Conservation (phyloP, 2,113 vertebrate genomes). For the Ciconia stormi region DNA sequence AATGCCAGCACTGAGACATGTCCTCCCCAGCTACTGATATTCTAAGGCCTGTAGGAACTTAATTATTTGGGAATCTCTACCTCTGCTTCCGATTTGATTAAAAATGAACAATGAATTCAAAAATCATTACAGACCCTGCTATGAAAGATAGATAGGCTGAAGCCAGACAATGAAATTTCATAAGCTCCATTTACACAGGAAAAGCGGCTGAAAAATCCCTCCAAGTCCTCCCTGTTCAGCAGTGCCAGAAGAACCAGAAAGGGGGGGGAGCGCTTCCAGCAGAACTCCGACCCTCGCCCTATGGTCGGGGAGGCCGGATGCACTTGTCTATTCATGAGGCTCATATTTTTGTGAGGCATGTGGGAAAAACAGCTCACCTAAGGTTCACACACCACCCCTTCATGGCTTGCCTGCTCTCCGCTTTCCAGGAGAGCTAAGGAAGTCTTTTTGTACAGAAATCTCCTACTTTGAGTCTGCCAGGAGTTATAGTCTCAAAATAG, state of each 20-base stretch:
- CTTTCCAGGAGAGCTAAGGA: not conserved
- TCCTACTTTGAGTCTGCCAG: not conserved
- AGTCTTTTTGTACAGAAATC: not conserved
- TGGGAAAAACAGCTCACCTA: not conserved
- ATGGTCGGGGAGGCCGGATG: accelerated
- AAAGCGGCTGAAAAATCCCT: not conserved
- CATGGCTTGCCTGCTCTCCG: accelerated
- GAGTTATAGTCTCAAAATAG: not conserved
- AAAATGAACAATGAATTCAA: not conserved
- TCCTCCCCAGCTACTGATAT: not conserved
- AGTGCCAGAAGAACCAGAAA: not conserved
- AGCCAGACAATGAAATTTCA: not conserved
- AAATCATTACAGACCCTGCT: not conserved
- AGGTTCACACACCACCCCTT: not conserved
- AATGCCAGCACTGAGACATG: not conserved
- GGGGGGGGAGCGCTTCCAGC: not conserved
- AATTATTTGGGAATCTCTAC: not conserved
- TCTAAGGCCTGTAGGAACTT: not conserved
- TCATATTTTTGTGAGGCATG: not conserved
- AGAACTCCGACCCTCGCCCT: accelerated
- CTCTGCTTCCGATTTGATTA: not conserved
- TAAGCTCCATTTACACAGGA: not conserved
- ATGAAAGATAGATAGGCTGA: not conserved
- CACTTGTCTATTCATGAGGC: accelerated
- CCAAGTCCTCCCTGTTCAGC: not conserved